These are phyloP conservation scores for Dioctria linearis DNA, from an alignment of 2,888 invertebrate species.

Conservation along the genomic window DNA sequence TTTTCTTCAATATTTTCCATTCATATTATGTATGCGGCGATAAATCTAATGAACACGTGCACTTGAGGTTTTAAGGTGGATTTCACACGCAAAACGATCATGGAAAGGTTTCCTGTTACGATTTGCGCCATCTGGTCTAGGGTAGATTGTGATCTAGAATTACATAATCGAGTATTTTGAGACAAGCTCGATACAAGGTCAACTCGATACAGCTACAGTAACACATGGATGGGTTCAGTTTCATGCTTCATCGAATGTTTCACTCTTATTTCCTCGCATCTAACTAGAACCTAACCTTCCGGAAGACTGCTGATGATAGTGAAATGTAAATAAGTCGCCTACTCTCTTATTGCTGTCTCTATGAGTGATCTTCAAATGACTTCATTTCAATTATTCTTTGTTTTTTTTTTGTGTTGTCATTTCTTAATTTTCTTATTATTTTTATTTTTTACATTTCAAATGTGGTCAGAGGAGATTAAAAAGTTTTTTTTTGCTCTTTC, in stretches of 20 bases:
- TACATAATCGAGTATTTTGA: conserved; percentile 17
- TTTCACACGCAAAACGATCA: no score
- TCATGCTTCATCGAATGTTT: conserved; percentile 15
- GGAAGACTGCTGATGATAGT: conserved; percentile 34
- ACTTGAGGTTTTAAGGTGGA: no score
- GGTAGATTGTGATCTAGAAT: conserved; percentile 24
- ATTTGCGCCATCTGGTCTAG: conserved; percentile 9
- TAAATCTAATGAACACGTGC: no score
- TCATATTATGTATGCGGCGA: no score
- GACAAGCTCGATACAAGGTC: conserved; percentile 15
- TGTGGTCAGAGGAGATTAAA: conserved; percentile 15
- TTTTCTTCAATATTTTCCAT: no score
- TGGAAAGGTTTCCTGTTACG: not conserved
- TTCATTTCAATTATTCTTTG: conserved; percentile 27
- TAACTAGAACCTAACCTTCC: conserved; percentile 16
- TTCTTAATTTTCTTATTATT: no score
- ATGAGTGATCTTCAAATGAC: conserved; percentile 6
- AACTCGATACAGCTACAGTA: not conserved
- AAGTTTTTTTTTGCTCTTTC: conserved; percentile 16
- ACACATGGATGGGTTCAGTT: conserved; percentile 3
- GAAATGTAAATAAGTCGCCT: conserved; percentile 29
- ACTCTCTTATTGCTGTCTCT: not conserved
- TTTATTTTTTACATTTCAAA: not conserved
- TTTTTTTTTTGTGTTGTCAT: not conserved
- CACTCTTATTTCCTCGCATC: not conserved